Evolutionary conservation across 2,888 invertebrate species (phyloP).

Genomic region (Agrochola circellaris): DNA sequence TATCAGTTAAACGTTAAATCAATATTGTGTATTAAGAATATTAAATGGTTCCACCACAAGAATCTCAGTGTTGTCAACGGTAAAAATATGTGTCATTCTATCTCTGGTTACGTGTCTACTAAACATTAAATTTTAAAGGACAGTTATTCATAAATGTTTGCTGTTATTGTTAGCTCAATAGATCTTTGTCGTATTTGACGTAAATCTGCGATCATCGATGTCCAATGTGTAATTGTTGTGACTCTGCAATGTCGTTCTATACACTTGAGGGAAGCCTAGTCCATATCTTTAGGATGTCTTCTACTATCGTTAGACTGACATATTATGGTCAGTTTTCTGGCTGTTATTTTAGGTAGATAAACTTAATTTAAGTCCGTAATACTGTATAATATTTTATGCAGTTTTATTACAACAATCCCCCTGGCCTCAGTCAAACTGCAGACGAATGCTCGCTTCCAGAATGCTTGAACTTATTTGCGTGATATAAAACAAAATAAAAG

Average conservation of each 20-base stretch:
- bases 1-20: conserved; percentile 12
- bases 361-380: conserved; percentile 42
- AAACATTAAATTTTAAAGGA: conserved; percentile 4
- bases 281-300: conserved; percentile 36
- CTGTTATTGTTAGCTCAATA: conserved; percentile 35
- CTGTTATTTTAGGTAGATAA: conserved; percentile 45
- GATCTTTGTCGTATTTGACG: conserved; percentile 20
- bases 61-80: conserved; percentile 45
- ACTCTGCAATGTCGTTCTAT: conserved; percentile 10
- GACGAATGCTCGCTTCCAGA: conserved; percentile 4
- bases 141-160: conserved; percentile 27
- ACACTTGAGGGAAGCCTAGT: conserved; percentile 22
- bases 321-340: conserved; percentile 53
- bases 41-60: conserved; percentile 23
- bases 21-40: conserved; percentile 24
- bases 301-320: conserved; percentile 49
- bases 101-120: conserved; percentile 45
- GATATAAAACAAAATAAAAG: conserved; percentile 20
- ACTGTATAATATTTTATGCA: conserved; percentile 23
- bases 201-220: conserved; percentile 20
- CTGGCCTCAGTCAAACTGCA: conserved; percentile 31
- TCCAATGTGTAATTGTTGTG: conserved; percentile 35
- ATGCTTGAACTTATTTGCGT: conserved; percentile 20
- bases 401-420: conserved; percentile 4
- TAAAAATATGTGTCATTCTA: conserved; percentile 28